Conservation (phyloP, 2,113 vertebrate species). For the Microtus montanus region DNA sequence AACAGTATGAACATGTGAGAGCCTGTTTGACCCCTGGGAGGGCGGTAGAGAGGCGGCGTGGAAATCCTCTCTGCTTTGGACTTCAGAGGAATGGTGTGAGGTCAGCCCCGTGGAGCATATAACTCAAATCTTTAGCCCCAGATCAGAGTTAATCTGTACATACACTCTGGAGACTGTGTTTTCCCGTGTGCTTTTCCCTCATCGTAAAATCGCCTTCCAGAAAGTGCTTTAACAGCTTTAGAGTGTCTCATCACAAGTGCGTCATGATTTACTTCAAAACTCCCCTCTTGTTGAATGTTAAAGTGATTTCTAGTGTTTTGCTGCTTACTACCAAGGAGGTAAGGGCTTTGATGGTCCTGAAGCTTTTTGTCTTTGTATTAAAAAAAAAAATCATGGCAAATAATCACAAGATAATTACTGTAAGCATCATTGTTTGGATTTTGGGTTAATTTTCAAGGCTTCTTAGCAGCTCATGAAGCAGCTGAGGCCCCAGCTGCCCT, state of each 20-base stretch:
- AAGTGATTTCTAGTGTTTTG: slow-evolving; percentile 7
- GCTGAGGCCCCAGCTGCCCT: slow-evolving; percentile 49
- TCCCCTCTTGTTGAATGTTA: neutral
- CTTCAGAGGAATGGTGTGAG: neutral
- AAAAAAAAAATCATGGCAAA: neutral
- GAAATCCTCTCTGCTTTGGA: neutral
- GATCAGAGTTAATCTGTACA: neutral
- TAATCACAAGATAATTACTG: neutral
- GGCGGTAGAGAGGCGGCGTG: neutral
- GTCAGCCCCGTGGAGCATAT: neutral
- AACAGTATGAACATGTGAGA: neutral
- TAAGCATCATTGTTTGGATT: slow-evolving; percentile 23
- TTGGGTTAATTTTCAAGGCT: slow-evolving; percentile 4
- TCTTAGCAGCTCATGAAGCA: slow-evolving; percentile 33
- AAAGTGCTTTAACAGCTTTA: neutral
- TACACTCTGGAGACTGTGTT: neutral
- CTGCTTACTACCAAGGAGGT: neutral
- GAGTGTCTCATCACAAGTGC: neutral
- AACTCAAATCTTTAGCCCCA: neutral
- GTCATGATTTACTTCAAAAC: slow-evolving; percentile 26
- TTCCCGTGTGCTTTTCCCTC: neutral
- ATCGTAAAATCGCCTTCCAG: neutral
- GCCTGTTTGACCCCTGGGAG: neutral
- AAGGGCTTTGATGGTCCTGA: neutral
- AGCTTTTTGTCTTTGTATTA: slow-evolving; percentile 33